Percentiles rank a stretch among this genome's conserved stretches.
These are phyloP conservation scores for Hemibagrus guttatus DNA, from an alignment of 2,797 vertebrate species.

Conservation along the genomic window DNA sequence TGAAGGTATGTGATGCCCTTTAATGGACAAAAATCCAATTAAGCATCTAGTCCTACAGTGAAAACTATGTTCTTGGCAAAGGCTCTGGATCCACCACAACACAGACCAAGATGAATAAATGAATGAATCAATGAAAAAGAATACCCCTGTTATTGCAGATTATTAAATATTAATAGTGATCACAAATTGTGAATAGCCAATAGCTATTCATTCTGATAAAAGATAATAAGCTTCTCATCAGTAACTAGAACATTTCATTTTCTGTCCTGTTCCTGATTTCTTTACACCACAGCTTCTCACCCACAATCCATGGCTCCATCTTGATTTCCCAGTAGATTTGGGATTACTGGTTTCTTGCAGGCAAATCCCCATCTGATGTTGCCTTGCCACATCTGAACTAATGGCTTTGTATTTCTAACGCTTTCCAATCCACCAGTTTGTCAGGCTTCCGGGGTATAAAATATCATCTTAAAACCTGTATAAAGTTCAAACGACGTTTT, in stretches of 20 bases:
- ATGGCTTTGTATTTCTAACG: slow-evolving; percentile 25
- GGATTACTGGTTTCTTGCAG: slow-evolving; percentile 55
- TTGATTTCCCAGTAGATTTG: slow-evolving; percentile 57
- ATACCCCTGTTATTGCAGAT: not conserved
- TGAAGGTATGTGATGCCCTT: not conserved
- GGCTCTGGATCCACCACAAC: not conserved
- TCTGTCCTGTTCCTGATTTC: too few relatives aligned
- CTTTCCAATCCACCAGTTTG: not conserved
- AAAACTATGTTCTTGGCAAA: not conserved
- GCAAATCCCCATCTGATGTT: slow-evolving; percentile 38
- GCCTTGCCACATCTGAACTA: slow-evolving; percentile 33
- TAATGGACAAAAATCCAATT: not conserved
- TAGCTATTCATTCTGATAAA: not conserved
- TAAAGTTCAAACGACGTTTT: not conserved
- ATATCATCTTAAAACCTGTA: not conserved
- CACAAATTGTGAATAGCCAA: not conserved
- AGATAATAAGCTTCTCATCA: too few relatives aligned
- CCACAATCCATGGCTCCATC: slow-evolving; percentile 23
- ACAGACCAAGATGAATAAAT: not conserved
- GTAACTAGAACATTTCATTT: too few relatives aligned
- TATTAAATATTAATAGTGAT: not conserved
- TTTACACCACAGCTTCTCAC: not conserved
- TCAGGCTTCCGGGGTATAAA: not conserved
- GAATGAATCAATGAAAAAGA: too few relatives aligned
- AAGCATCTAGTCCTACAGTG: not conserved